Conservation (phyloP, 2,797 vertebrate genomes). For the Jordanella pulchra region DNA sequence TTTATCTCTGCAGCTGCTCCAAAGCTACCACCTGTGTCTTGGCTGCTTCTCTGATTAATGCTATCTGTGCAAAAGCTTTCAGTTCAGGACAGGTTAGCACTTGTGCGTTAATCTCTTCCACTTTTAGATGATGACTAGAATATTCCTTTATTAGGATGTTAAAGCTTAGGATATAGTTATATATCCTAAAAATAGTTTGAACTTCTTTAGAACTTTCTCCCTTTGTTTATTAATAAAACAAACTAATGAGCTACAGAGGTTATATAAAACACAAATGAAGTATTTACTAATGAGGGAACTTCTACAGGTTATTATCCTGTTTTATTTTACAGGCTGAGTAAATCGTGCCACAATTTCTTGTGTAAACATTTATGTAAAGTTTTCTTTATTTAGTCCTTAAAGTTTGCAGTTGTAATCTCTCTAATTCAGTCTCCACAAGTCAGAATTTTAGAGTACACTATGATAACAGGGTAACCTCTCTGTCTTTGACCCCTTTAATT, state of each 20-base stretch:
- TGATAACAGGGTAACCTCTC: slow-evolving; percentile 51
- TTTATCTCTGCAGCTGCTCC: not conserved
- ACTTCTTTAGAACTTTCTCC: not conserved
- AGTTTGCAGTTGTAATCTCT: not conserved
- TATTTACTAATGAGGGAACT: not conserved
- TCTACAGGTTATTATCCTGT: not conserved
- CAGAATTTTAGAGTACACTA: slow-evolving; percentile 40
- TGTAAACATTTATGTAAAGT: not conserved
- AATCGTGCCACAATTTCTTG: not conserved
- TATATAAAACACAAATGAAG: not conserved
- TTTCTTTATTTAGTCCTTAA: not conserved
- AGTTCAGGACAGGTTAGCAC: too few species aligned
- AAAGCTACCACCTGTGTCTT: not conserved
- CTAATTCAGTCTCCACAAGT: slow-evolving; percentile 26
- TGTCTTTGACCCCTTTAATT: slow-evolving; percentile 45
- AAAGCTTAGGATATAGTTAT: too few species aligned
- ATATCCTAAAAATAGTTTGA: too few species aligned
- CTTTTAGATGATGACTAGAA: too few species aligned
- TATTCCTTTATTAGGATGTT: too few species aligned
- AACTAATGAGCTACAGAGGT: too few species aligned
- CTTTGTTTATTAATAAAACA: too few species aligned
- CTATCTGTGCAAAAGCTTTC: not conserved
- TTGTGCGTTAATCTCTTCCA: not conserved
- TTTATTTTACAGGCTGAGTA: not conserved
- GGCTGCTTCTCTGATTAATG: not conserved